Evolutionary conservation across 2,797 vertebrate species (phyloP), one percentile per base, ranked within the genome.

Genomic region (Thripadectes ignobilis): DNA sequence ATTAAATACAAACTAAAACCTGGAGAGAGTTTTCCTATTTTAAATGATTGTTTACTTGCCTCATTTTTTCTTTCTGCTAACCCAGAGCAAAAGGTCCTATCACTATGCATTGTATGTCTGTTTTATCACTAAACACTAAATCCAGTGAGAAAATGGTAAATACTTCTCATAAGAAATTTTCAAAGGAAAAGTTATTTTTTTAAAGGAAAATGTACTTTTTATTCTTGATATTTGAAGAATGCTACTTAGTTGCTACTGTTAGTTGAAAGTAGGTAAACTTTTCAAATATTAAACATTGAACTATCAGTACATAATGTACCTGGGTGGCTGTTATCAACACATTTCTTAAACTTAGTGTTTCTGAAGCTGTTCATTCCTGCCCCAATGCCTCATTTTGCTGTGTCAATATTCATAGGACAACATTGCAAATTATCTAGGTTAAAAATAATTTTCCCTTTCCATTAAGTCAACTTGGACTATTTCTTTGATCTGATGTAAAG

Each of bases 361-460:
- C 43, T 71, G n/a, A 69, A 39, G 9, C 23, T 94, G 16, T 83
- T 71, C 13, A 19, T 41, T 62, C 41, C 52, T 85, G 7, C 2
- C 4, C 34, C 17, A 1, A 1, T 62, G 16, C 14, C 23, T 89
- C 16, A 43, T n/a, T 59, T 82, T 76, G 32, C 55, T 82, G 19
- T 57, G 9, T 49, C 63, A 81, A 0, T 27, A 24, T 58, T 86
- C 9, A 4, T 20, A 81, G 23, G 41, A 75, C 16, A 17, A 36
- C n/a, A 18, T 2, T 41, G 58, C 27, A 93, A 88, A 55, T 85
- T 6, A 66, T 48, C 17, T 39, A 51, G 17, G 16, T 55, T 90
- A 86, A 78, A 93, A 93, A 92, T 68, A 74, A 45, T 34, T 61
- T 93, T 55, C 27, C 23, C 38, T 65, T 93, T 66, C 27, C 23